Evolutionary conservation across 2,113 vertebrate genomes (phyloP).

Genomic region (Crotalus tigris): DNA sequence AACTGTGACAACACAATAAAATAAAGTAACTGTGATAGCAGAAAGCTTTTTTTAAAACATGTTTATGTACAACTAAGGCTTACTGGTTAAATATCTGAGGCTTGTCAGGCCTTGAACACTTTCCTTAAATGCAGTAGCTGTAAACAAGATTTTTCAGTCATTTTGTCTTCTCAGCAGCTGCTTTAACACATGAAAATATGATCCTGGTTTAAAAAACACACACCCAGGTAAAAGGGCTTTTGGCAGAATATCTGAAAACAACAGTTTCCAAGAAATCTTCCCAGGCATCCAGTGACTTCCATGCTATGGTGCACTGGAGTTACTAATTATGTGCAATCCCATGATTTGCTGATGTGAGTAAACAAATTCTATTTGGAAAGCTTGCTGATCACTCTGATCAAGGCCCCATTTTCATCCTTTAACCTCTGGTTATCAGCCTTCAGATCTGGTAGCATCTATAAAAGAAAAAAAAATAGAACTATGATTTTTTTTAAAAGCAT

Average conservation of each 20-base stretch:
- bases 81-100: slow-evolving; percentile 98
- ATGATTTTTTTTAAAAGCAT: slow-evolving; percentile 1
- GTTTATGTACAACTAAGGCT: slow-evolving; percentile 99
- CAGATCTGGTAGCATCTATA: slow-evolving; percentile 96
- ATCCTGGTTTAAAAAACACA: slow-evolving; percentile 74
- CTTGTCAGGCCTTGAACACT: slow-evolving; percentile 84
- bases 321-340: slow-evolving; percentile 87
- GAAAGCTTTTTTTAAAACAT: slow-evolving; percentile 81
- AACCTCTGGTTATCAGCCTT: slow-evolving; percentile 99
- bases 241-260: slow-evolving; percentile 78
- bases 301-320: slow-evolving; percentile 75
- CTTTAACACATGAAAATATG: slow-evolving; percentile 78
- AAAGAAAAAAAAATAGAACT: slow-evolving; percentile 54
- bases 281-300: slow-evolving; percentile 72
- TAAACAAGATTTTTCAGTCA: slow-evolving; percentile 90
- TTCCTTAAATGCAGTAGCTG: slow-evolving; percentile 82
- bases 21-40: slow-evolving; percentile 86
- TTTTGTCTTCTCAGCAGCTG: slow-evolving; percentile 84
- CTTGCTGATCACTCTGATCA: slow-evolving; percentile 96
- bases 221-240: slow-evolving; percentile 73
- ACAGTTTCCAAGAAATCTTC: slow-evolving; percentile 71
- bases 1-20: slow-evolving; percentile 89
- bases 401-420: slow-evolving; percentile 98
- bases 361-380: slow-evolving; percentile 85
- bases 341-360: slow-evolving; percentile 76